Evolutionary conservation across 2,888 invertebrate genomes (phyloP), one percentile per base, ranked within the genome.

Genomic region (Cepaea hortensis): DNA sequence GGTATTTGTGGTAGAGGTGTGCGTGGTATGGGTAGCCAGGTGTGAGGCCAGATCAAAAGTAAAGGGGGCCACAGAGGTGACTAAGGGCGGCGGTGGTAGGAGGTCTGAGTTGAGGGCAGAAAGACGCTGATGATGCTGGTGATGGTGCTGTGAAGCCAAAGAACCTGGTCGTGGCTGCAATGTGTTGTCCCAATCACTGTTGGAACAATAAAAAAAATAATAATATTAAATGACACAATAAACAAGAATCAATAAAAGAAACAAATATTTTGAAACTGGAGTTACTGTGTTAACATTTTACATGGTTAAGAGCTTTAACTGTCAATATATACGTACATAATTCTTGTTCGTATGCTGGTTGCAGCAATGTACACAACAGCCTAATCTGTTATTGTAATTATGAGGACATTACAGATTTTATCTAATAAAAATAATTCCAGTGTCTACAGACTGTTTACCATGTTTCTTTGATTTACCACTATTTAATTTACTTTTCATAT

Each of bases 181-280:
- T 3, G 90, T 88, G 84, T 93, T 93, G 85, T 94, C 94, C 94
- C 94, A 94, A 77, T 94, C 94, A 62, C 87, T 87, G 75, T 62
- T 55, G 81, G 77, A n/a, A 5, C 5, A 46, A 11, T 4, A 79
- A 4, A 61, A 61, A 55, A 62, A 79, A 62, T 61, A 23, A 18
- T 76, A 61, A 77, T 55, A 55, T 50, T 23, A 55, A 77, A n/a
- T 9, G 55, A 6, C 55, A n/a, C 50, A 18, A 77, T 77, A 1
- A 11, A 77, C 7, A 76, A 50, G 3, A 76, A 50, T 7, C 3
- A 77, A 76, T 18, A 6, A 68, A 20, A 55, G 55, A 6, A 55
- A 55, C 6, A 55, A 35, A 9, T 9, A 55, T 55, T 55, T 55
- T 11, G 11, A 55, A 55, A 55, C 55, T 55, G 55, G 7, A 55